A percentile compares a stretch with the other conserved stretches of the same genome.
Evolutionary conservation across 2,797 vertebrate genomes (phyloP).

Genomic region (Apodemus agrarius): DNA sequence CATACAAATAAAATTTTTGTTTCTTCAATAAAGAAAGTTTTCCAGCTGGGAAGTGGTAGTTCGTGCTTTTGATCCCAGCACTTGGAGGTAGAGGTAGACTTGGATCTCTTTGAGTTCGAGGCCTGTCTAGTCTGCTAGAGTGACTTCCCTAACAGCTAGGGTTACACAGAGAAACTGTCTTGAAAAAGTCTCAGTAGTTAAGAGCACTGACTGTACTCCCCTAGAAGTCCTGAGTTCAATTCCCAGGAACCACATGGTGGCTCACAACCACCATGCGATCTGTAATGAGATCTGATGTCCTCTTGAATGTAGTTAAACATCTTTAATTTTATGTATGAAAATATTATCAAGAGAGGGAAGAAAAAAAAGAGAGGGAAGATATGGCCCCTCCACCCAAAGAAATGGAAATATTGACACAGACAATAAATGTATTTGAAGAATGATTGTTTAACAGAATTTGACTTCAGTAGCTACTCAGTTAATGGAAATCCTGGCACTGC

Average conservation of each 20-base stretch:
- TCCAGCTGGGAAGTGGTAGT: neutral
- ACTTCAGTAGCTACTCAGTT: neutral
- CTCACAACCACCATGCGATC: too few species aligned
- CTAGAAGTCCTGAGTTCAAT: too few species aligned
- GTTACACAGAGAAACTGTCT: neutral
- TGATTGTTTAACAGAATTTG: neutral
- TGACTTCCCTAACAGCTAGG: neutral
- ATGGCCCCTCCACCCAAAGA: neutral
- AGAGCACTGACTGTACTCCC: too few species aligned
- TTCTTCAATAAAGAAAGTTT: constrained; percentile 8
- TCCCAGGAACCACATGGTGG: too few species aligned
- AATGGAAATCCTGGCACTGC: neutral
- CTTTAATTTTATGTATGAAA: neutral
- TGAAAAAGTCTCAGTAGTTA: neutral
- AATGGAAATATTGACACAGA: neutral
- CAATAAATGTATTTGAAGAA: neutral
- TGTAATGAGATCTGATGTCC: too few species aligned
- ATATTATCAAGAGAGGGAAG: too few species aligned
- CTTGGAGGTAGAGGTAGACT: neutral
- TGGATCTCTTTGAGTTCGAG: neutral
- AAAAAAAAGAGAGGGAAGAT: constrained; percentile 7
- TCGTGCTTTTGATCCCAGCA: neutral
- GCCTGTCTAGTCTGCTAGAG: neutral
- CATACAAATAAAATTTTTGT: neutral
- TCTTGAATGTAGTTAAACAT: neutral